Base-by-base conservation (phyloP, 2,113 vertebrate genomes). In the Leiothrix lutea region DNA sequence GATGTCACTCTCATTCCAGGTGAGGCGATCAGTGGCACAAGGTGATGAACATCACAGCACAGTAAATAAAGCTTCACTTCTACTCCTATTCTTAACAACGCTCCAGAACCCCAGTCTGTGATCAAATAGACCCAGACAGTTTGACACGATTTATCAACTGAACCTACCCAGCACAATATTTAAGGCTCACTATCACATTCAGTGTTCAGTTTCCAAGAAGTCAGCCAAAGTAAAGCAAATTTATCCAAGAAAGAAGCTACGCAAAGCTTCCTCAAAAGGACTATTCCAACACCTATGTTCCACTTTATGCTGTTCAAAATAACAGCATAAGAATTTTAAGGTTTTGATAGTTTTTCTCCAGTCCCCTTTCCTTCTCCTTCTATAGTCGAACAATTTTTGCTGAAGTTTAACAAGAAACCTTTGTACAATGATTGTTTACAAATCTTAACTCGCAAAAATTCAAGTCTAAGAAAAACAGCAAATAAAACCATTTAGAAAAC, bases 11-110 rank as follows among this genome's bases (percentile, higher is more conserved):
- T 26, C 36, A 16, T 40, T 69, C 28, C 67, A 77, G 24, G 28
- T 35, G 15, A 73, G 4, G 4, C 0, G 0, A 50, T 12, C 62
- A 88, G 28, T 0, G 0, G 28, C n/a, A 60, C 23, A 61, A 42
- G 1, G 2, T 3, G 25, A 71, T 33, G 31, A 73, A 81, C 26
- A 54, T 14, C 40, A 78, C 18, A 78, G 15, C 47, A 74, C 60
- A 64, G 58, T 11, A 84, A 84, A 86, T 38, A 65, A 73, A 80
- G 14, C 24, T 83, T 57, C 16, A 48, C 48, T 94, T 86, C 45
- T 78, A 61, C n/a, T 53, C 48, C 50, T 31, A 28, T 21, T 48
- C 45, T 72, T 33, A 67, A 12, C 6, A 77, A 75, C 29, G 67
- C 35, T 31, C 13, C 23, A 92, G 38, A 86, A 66, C 13, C 47